Percentiles rank a stretch among this genome's conserved stretches.
These are phyloP conservation scores for Chlorodrepanis virens DNA, from an alignment of 2,113 vertebrate genomes.

Conservation along the genomic window DNA sequence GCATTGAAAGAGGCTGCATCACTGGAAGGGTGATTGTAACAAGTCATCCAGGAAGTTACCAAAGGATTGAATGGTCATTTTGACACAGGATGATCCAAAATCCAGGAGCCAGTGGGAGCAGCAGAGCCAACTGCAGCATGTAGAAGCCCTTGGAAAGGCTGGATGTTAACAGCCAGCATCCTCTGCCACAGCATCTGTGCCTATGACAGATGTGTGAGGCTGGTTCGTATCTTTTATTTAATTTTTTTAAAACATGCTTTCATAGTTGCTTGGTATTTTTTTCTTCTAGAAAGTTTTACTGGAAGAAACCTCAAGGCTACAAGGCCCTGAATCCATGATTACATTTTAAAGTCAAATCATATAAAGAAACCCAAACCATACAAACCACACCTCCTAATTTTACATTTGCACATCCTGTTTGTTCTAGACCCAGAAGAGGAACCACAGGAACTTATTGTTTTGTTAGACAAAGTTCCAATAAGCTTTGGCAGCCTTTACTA, in stretches of 20 bases:
- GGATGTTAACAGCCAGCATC: neutral
- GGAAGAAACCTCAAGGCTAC: neutral
- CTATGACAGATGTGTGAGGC: neutral
- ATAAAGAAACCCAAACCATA: neutral
- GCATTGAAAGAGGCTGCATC: neutral
- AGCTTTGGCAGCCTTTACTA: neutral
- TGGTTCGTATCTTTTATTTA: neutral
- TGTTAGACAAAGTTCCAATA: neutral
- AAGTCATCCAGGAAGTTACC: neutral
- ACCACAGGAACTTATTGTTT: neutral
- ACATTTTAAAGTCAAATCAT: neutral
- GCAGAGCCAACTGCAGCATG: accelerated
- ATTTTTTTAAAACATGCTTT: neutral
- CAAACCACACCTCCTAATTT: neutral
- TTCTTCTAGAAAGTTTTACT: neutral
- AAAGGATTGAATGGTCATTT: neutral
- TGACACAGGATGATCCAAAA: neutral
- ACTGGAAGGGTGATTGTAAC: neutral
- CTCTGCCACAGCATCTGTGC: neutral
- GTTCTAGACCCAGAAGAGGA: neutral
- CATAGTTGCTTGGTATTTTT: accelerated
- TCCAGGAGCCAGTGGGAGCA: neutral
- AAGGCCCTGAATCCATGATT: neutral
- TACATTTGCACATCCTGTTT: neutral
- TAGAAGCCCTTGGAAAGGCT: neutral